Evolutionary conservation across 2,113 vertebrate genomes (phyloP), one percentile per base, ranked within the genome.

Genomic region (Empidonax traillii): DNA sequence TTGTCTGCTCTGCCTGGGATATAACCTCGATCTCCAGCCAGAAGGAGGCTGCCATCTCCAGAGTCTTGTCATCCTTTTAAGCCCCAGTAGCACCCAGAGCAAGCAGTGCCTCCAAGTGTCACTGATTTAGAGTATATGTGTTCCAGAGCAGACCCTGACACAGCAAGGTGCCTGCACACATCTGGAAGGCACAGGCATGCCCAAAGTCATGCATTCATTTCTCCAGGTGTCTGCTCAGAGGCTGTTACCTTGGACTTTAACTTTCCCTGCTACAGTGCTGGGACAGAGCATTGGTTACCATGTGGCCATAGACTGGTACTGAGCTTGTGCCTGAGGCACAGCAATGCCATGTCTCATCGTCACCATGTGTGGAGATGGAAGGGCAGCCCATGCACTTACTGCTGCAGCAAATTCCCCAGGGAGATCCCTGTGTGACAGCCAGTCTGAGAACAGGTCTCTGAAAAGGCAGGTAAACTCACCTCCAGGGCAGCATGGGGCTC

Each of bases 341-440:
- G 52, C 25, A 28, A 17, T 27, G 44, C 30, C 53, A 30, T 4
- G 0, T 27, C 58, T 65, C 10, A 0, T 25, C 66, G 39, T 33
- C 44, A 82, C 13, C 63, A 39, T 1, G 0, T 2, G 1, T 3
- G 8, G n/a, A 28, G 65, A 82, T 0, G 0, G 37, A 12, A 51
- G 27, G 43, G 17, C 58, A 84, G 43, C 33, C 27, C 51, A 66
- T 27, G 22, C 41, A 14, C 9, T 20, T 21, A 33, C 4, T 18
- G 41, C 68, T 73, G 44, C 59, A 65, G 17, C 30, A 52, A 43
- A 35, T 43, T 43, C 18, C 41, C 43, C 24, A n/a, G 46, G 4
- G 2, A 78, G 61, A 66, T 23, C 19, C 33, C 14, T 23, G 47
- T 16, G n/a, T 3, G 3, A 74, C 4, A 8, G 51, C 51, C 78